Percentiles rank a stretch among this genome's conserved stretches.
phyloP scores from a whole-genome alignment of 1,140 invertebrate species.

The Cepaea nemoralis region DNA sequence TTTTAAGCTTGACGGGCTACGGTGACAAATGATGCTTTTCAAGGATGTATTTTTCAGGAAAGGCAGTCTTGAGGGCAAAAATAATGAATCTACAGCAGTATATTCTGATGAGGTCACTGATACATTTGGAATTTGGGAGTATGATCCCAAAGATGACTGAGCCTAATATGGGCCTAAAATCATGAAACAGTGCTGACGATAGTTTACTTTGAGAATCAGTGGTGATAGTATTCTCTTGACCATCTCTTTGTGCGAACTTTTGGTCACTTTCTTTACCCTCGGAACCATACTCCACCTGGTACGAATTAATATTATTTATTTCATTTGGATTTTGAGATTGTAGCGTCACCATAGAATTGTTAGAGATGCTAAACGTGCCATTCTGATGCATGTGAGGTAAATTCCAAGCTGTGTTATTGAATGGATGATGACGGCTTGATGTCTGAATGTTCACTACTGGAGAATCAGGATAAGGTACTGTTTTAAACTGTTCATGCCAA shows the following conservation, averaged over 20 bases:
- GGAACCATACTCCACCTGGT: not conserved
- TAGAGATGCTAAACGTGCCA: not conserved
- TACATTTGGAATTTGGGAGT: not conserved
- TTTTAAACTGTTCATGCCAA: not conserved
- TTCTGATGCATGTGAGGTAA: not conserved
- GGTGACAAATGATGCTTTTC: not conserved
- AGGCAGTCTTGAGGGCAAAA: not conserved
- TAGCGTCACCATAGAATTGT: not conserved
- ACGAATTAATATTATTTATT: not conserved
- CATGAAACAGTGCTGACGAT: not conserved
- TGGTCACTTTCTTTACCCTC: not conserved
- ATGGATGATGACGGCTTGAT: not conserved
- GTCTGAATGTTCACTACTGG: not conserved
- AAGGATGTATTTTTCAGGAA: not conserved
- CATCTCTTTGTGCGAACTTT: not conserved
- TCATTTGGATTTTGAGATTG: not conserved
- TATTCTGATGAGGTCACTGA: not conserved
- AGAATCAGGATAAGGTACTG: not conserved
- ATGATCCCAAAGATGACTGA: not conserved
- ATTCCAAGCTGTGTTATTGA: not conserved
- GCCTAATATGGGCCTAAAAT: not conserved
- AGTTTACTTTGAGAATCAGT: not conserved
- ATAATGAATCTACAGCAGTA: not conserved
- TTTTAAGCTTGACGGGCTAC: not conserved
- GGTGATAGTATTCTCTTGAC: not conserved